These are phyloP conservation scores for Amblyjoppa fuscipennis DNA, from an alignment of 2,888 invertebrate genomes.

Conservation along the genomic window DNA sequence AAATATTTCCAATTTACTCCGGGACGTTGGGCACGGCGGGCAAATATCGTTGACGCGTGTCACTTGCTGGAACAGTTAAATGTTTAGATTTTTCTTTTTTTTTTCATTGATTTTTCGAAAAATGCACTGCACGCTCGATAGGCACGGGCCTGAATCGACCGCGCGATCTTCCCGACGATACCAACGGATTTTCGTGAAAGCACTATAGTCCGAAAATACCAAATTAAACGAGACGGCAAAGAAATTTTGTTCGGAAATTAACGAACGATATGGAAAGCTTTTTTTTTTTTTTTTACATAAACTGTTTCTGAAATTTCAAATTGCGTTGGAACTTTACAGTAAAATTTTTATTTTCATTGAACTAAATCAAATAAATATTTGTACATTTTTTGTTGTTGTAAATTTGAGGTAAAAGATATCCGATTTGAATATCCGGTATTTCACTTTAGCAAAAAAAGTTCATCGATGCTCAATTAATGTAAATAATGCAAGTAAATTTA, in stretches of 20 bases:
- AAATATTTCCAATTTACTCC: neutral
- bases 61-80: neutral
- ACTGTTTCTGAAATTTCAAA: no score
- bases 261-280: neutral
- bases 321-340: no score
- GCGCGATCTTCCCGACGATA: conserved; percentile 9
- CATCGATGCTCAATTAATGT: no score
- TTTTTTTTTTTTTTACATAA: no score
- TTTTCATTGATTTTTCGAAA: neutral
- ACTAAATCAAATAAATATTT: no score
- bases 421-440: no score
- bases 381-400: no score
- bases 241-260: neutral
- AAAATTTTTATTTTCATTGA: no score
- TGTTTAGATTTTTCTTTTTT: neutral
- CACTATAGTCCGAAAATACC: neutral
- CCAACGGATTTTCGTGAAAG: conserved; percentile 9
- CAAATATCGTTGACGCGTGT: neutral
- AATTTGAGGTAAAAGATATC: no score
- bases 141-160: conserved; percentile 17
- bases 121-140: neutral
- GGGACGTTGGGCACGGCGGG: neutral
- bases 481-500: no score
- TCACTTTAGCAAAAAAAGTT: no score
- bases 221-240: neutral